Percentiles rank a stretch among this genome's conserved stretches.
Conservation (phyloP, 2,888 invertebrate genomes). For the Scaptodrosophila latifasciaeformis region DNA sequence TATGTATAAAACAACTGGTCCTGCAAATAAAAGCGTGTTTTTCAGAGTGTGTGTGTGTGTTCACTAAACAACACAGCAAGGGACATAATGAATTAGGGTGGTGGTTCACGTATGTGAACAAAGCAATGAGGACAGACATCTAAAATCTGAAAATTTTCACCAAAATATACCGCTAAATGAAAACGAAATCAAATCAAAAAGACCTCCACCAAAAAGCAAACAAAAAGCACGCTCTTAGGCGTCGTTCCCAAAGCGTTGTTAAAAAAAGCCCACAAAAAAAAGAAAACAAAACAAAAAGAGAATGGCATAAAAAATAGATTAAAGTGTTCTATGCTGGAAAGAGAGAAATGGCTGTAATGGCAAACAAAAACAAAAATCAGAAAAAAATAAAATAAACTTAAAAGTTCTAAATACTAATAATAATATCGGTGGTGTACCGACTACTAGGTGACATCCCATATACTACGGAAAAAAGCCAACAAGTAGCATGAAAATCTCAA, state of each 20-base stretch:
- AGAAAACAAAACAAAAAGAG: slow-evolving; percentile 1
- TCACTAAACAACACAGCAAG: slow-evolving; percentile 26
- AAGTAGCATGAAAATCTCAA: no score
- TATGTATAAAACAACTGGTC: no score
- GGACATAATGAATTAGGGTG: slow-evolving; percentile 63
- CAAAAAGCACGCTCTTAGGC: slow-evolving; percentile 59
- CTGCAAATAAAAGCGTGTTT: slow-evolving; percentile 24
- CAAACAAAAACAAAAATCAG: slow-evolving; percentile 1
- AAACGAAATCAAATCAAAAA: slow-evolving; percentile 49
- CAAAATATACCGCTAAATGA: slow-evolving; percentile 21
- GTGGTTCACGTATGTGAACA: slow-evolving; percentile 52
- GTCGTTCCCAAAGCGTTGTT: slow-evolving; percentile 2
- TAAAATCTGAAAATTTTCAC: slow-evolving; percentile 23
- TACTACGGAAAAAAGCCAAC: slow-evolving; percentile 27
- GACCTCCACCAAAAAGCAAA: slow-evolving; percentile 8
- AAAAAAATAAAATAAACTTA: slow-evolving; percentile 22
- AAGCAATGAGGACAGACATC: slow-evolving; percentile 29
- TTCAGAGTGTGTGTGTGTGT: slow-evolving; percentile 18
- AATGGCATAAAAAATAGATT: slow-evolving; percentile 25
- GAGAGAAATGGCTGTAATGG: slow-evolving; percentile 8
- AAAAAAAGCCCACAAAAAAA: slow-evolving; percentile 29
- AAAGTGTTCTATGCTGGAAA: slow-evolving; percentile 26
- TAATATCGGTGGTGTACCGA: no score
- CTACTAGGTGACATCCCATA: no score
- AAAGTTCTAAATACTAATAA: slow-evolving; percentile 39